These are phyloP conservation scores for Setophaga kirtlandii DNA, from an alignment of 2,113 vertebrate genomes.

Conservation along the genomic window DNA sequence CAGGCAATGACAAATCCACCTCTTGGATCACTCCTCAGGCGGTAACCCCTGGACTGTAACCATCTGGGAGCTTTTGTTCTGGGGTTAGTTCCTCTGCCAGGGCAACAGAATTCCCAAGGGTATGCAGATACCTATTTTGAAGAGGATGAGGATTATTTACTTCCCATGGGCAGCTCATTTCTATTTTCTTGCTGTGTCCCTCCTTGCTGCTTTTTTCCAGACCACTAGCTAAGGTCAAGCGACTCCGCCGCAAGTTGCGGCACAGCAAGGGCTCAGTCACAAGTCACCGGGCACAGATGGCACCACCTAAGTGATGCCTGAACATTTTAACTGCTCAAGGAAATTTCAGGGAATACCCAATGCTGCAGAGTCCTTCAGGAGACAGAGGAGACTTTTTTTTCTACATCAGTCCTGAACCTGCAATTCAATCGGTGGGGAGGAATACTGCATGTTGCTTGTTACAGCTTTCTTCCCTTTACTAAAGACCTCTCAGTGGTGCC, in stretches of 20 bases:
- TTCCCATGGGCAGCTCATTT: not conserved
- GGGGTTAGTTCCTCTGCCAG: not conserved
- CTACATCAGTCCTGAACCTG: not conserved
- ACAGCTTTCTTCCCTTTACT: not conserved
- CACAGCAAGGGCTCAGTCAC: conserved; percentile 42
- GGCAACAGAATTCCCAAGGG: conserved; percentile 13
- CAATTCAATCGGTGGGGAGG: rapidly evolving
- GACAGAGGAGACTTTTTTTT: not conserved
- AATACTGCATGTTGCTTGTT: not conserved
- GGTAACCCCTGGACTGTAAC: conserved; percentile 9
- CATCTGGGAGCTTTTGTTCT: conserved; percentile 9
- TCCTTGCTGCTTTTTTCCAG: not conserved
- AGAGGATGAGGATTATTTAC: not conserved
- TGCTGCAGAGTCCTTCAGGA: conserved; percentile 28
- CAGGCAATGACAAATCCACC: conserved; percentile 35
- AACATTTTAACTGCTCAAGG: not conserved
- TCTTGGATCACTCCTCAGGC: not conserved
- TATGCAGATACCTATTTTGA: not conserved
- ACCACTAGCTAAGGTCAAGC: conserved; percentile 26
- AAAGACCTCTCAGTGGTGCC: not conserved
- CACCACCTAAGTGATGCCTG: not conserved
- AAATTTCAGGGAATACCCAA: conserved; percentile 10
- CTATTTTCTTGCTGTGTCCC: not conserved
- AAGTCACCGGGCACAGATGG: conserved; percentile 5
- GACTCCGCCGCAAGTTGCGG: not conserved